Evolutionary conservation across 2,113 vertebrate genomes (phyloP).

Genomic region (Capreolus pygargus): DNA sequence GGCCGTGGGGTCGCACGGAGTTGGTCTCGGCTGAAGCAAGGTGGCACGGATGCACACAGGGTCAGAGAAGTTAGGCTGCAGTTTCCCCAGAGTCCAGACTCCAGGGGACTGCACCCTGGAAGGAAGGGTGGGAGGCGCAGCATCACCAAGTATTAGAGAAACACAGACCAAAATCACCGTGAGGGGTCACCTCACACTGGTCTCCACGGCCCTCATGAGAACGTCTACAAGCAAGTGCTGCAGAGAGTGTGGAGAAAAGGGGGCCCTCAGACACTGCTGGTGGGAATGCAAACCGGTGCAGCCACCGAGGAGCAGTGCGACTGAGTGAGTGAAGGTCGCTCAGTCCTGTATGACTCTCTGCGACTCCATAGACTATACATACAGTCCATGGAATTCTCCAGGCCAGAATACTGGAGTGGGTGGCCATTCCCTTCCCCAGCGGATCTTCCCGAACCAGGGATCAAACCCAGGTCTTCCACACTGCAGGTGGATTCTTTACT

Average conservation of each 20-base stretch:
- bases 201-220: accelerated
- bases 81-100: background rate
- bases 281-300: background rate
- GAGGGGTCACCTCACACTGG: background rate
- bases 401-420: background rate
- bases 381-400: background rate
- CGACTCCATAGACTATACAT: accelerated
- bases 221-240: background rate
- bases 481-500: background rate
- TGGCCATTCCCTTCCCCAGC: background rate
- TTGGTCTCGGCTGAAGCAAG: accelerated
- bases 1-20: background rate
- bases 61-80: background rate
- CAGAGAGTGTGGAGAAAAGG: background rate
- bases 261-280: background rate
- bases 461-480: background rate
- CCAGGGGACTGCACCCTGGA: background rate
- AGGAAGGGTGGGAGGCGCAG: background rate
- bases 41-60: background rate
- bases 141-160: background rate
- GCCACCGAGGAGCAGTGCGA: background rate
- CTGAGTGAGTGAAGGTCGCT: background rate
- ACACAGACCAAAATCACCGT: too few relatives aligned
- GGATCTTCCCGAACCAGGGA: accelerated
- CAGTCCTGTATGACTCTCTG: background rate